Evolutionary conservation across 2,888 invertebrate genomes (phyloP).

Genomic region (Lucinisca nassula): DNA sequence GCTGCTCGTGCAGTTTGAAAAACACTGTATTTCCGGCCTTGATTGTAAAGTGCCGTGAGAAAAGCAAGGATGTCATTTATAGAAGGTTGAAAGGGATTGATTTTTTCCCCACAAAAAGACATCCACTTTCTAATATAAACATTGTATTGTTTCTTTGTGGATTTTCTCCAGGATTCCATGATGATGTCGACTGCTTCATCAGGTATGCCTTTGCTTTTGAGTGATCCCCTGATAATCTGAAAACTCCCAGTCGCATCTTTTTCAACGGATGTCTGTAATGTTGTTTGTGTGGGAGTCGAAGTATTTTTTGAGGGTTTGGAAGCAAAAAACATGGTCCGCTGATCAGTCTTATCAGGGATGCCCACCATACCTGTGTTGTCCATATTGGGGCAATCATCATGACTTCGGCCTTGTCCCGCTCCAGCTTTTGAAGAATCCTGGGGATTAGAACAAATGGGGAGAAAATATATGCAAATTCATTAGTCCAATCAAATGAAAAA

Average conservation of each 20-base stretch:
- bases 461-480: constrained; percentile 26
- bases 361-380: constrained; percentile 35
- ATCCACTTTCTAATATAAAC: constrained; percentile 49
- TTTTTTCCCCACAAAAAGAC: constrained; percentile 27
- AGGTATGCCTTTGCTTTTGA: neutral
- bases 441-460: constrained; percentile 35
- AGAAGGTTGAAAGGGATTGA: constrained; percentile 28
- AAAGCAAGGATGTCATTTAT: constrained; percentile 9
- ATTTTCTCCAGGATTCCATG: constrained; percentile 32
- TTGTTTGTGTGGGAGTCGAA: neutral
- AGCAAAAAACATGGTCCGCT: neutral
- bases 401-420: constrained; percentile 15
- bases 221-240: constrained; percentile 6
- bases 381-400: constrained; percentile 32
- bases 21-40: constrained; percentile 27
- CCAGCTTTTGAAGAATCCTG: constrained; percentile 15
- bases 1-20: constrained; percentile 44
- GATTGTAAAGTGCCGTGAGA: constrained; percentile 9
- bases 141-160: constrained; percentile 37
- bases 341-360: neutral
- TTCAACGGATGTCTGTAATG: constrained; percentile 6
- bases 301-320: neutral
- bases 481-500: constrained; percentile 16
- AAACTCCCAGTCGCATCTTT: constrained; percentile 37
- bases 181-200: constrained; percentile 23